Evolutionary conservation across 2,888 invertebrate species (phyloP).

Genomic region (Tenthredo mesomela): DNA sequence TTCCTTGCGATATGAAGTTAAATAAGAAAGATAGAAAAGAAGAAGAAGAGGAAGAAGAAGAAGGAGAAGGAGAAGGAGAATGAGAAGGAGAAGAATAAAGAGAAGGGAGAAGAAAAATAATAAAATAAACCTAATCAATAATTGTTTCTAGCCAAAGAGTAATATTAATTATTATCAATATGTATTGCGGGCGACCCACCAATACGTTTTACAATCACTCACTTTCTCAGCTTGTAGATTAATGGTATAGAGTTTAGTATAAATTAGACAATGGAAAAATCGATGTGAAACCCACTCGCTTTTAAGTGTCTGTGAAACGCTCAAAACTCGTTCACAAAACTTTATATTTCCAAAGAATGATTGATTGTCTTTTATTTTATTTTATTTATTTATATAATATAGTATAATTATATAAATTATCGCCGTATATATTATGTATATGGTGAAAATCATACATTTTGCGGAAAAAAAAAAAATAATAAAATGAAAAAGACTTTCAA

Average conservation of each 20-base stretch:
- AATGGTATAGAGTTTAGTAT: constrained; percentile 51
- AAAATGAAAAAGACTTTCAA: constrained; percentile 2
- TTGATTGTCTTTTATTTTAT: constrained; percentile 39
- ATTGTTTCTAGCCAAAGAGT: constrained; percentile 76
- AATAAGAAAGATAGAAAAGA: constrained; percentile 16
- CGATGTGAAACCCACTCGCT: constrained; percentile 62
- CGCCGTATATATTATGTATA: not conserved
- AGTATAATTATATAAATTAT: not conserved
- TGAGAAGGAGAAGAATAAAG: constrained; percentile 3
- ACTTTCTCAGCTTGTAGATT: constrained; percentile 61
- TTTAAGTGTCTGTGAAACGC: constrained; percentile 67
- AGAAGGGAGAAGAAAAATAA: constrained; percentile 7
- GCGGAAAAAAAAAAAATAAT: not conserved
- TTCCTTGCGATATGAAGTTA: constrained; percentile 54
- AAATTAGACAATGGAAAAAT: constrained; percentile 55
- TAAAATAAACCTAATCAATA: constrained; percentile 60
- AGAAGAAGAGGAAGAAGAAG: constrained; percentile 5
- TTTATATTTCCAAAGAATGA: constrained; percentile 14
- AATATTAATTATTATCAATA: constrained; percentile 66
- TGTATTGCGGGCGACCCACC: constrained; percentile 54
- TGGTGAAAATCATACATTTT: not conserved
- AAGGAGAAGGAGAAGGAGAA: constrained; percentile 5
- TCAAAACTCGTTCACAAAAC: constrained; percentile 55
- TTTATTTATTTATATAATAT: not conserved
- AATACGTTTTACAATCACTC: constrained; percentile 59